These are phyloP conservation scores for Drosophila subpulchrella DNA, from an alignment of 1,140 invertebrate species.

Conservation along the genomic window DNA sequence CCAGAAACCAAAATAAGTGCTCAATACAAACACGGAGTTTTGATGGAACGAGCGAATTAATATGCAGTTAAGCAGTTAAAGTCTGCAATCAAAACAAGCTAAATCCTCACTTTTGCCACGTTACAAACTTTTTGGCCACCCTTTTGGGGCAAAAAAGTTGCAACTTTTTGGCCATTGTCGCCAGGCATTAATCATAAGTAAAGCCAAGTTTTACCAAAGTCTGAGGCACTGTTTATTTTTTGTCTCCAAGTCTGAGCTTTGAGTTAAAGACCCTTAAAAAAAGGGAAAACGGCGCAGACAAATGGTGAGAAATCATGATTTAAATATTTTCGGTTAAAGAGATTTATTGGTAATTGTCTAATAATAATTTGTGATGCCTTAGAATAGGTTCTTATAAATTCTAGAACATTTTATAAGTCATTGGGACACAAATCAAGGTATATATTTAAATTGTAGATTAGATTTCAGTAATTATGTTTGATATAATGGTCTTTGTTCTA, in stretches of 20 bases:
- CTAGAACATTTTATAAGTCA: no score
- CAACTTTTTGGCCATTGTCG: slow-evolving; percentile 41
- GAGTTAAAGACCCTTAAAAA: not conserved
- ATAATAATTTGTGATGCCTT: no score
- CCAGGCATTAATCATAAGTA: slow-evolving; percentile 41
- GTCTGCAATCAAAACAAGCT: slow-evolving; percentile 36
- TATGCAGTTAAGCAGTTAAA: slow-evolving; percentile 51
- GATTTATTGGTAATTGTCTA: not conserved
- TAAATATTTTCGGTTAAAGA: not conserved
- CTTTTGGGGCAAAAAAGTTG: slow-evolving; percentile 1
- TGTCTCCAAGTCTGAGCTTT: slow-evolving; percentile 6
- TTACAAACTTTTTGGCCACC: slow-evolving; percentile 6
- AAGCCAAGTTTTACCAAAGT: slow-evolving; percentile 21
- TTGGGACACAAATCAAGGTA: no score
- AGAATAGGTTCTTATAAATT: no score
- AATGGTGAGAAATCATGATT: not conserved
- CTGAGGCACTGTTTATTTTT: slow-evolving; percentile 17
- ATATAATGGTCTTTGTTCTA: not conserved
- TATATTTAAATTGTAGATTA: not conserved
- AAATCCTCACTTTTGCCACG: not conserved
- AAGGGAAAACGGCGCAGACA: not conserved
- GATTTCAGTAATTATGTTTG: not conserved
- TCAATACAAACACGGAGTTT: slow-evolving; percentile 32
- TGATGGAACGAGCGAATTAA: slow-evolving; percentile 30
- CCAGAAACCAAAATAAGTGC: slow-evolving; percentile 61